Base-by-base conservation (phyloP, 2,888 invertebrate genomes). In the Machimus atricapillus region DNA sequence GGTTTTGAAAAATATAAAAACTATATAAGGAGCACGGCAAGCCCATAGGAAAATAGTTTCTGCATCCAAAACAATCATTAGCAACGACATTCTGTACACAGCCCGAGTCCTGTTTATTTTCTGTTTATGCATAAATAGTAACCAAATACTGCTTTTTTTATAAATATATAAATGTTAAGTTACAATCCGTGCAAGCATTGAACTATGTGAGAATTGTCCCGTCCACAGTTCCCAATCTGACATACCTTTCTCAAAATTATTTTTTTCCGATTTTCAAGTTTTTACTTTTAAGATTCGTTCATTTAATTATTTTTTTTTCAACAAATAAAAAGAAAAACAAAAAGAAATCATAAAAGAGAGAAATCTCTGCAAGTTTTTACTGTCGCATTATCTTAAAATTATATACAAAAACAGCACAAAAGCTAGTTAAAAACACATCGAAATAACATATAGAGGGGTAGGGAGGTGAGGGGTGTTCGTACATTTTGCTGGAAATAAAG, bases 191-290 rank as follows among this genome's bases (percentile, higher is more conserved):
- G 86, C 92, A 92, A 92, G 91, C 92, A 91, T 66, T 91, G 91
- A 92, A 92, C 91, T 90, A 94, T 95, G 95, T 95, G 95, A 95
- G 95, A 95, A 95, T 91, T 95, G 95, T 94, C 94, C 95, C 94
- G 95, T 95, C 95, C 94, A 94, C 95, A 95, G 95, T 94, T 95
- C 95, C 95, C 95, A 95, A 95, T 95, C 95, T 95, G 95, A 94
- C 94, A 93, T 89, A 88, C 89, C 89, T 89, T 90, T 90, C 90
- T 90, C 90, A 90, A 90, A 90, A 89, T 90, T 89, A 85, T 88
- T 88, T 88, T 87, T 46, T 40, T 31, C 76, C 37, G 78, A 81
- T 78, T 86, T 87, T 43, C 79, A 66, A 66, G 43, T 46, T 46
- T 56, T 56, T 56, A 40, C 85, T 73, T 86, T 85, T 83, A 46